Evolutionary conservation across 2,797 vertebrate genomes (phyloP), one percentile per base, ranked within the genome.

Genomic region (Coregonus sp.): DNA sequence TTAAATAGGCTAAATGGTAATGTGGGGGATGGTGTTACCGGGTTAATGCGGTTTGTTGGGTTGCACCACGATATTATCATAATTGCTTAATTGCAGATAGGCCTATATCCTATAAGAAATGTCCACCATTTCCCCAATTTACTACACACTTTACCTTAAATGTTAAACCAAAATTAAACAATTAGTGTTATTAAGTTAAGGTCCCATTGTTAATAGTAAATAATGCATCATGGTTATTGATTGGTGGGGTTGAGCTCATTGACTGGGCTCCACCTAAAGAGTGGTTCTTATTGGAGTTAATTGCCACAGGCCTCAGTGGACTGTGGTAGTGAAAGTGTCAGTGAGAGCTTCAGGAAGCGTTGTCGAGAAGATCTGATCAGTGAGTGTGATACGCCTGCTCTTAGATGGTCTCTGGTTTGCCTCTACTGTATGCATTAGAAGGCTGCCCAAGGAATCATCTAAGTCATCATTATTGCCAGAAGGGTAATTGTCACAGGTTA

Each of bases 201-300:
- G 56, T 61, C 56, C 6, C 18, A n/a, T 20, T n/a, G 5, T 61
- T 5, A 20, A 20, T 25, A 5, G 56, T 9, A 61, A 20, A 20
- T 20, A 20, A 61, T n/a, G 6, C n/a, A 61, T 61, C n/a, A 20
- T 61, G 56, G 6, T 61, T 61, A n/a, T 61, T 6, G 56, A 61
- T 61, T 18, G 56, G n/a, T 40, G 72, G 66, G 75, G 68, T 77
- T 75, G 72, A 77, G n/a, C 18, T 61, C 56, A 61, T 20, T 61
- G 5, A 61, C 56, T 61, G 56, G n/a, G 56, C 56, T 61, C 16
- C n/a, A 18, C 15, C 56, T 61, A 61, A 61, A n/a, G 56, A 61
- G 6, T n/a, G n/a, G n/a, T 20, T 61, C 7, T 61, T 61, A 61
- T 61, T 20, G 56, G 56, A 61, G 56, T 61, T 61, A 0, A 61